Conservation (phyloP, 2,888 invertebrate species). For the Dolichomitus sp. region DNA sequence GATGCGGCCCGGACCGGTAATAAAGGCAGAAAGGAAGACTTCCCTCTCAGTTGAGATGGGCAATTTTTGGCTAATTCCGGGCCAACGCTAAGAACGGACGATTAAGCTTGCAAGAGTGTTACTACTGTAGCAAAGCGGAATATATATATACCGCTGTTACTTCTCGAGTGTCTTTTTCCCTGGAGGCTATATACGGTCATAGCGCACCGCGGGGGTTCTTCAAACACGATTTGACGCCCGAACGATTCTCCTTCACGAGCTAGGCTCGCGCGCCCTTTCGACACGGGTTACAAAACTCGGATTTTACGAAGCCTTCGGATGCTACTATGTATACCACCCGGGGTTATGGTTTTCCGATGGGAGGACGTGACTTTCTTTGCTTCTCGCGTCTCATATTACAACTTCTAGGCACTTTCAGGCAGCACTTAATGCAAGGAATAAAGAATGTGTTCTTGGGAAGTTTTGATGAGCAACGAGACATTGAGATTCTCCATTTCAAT, state of each 20-base stretch:
- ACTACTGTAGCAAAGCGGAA: slow-evolving; percentile 8
- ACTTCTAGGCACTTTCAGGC: neutral
- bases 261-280: slow-evolving; percentile 40
- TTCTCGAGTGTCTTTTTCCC: slow-evolving; percentile 22
- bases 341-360: slow-evolving; percentile 69
- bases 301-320: slow-evolving; percentile 58
- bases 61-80: slow-evolving; percentile 75
- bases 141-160: neutral
- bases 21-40: slow-evolving; percentile 43
- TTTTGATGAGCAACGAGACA: neutral
- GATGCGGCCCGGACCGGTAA: slow-evolving; percentile 36
- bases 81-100: slow-evolving; percentile 66
- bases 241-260: slow-evolving; percentile 52
- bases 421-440: neutral
- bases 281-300: slow-evolving; percentile 57
- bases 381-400: neutral
- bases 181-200: slow-evolving; percentile 16
- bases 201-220: slow-evolving; percentile 33
- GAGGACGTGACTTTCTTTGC: slow-evolving; percentile 40
- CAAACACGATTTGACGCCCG: slow-evolving; percentile 64
- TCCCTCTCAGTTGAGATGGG: slow-evolving; percentile 48
- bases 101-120: slow-evolving; percentile 50
- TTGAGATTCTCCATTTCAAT: neutral
- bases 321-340: slow-evolving; percentile 17
- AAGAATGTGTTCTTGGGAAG: slow-evolving; percentile 1